Conservation (phyloP, 2,113 vertebrate genomes). For the Atrichornis clamosus region DNA sequence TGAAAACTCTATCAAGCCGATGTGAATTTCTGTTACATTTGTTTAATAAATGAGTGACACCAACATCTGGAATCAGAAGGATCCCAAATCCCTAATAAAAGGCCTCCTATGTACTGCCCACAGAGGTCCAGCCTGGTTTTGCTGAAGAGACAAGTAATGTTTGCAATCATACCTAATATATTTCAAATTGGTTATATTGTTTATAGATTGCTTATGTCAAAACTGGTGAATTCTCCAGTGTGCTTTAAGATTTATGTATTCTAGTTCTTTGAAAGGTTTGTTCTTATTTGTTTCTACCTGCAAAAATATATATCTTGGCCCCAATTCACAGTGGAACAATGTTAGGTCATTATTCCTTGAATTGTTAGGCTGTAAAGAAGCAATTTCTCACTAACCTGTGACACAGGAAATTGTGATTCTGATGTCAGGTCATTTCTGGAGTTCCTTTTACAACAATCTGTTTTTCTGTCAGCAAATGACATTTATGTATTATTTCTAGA, state of each 20-base stretch:
- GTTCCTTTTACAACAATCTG: slow-evolving; percentile 47
- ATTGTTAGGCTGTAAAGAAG: slow-evolving; percentile 74
- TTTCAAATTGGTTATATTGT: slow-evolving; percentile 60
- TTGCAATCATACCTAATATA: slow-evolving; percentile 34
- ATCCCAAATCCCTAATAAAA: not conserved
- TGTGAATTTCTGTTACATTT: not conserved
- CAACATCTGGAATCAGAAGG: not conserved
- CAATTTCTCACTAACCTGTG: slow-evolving; percentile 67
- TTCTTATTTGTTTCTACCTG: slow-evolving; percentile 75
- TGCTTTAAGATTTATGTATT: slow-evolving; percentile 70
- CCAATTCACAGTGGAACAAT: slow-evolving; percentile 73
- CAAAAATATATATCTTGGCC: slow-evolving; percentile 75
- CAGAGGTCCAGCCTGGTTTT: not conserved
- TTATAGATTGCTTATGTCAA: slow-evolving; percentile 73
- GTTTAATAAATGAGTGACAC: not conserved
- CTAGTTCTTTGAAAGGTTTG: slow-evolving; percentile 59
- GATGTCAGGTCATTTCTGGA: slow-evolving; percentile 52
- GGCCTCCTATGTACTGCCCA: not conserved
- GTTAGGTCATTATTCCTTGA: slow-evolving; percentile 74
- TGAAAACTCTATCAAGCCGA: not conserved
- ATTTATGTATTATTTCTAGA: slow-evolving; percentile 48
- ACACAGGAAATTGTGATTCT: slow-evolving; percentile 40
- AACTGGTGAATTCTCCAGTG: slow-evolving; percentile 51
- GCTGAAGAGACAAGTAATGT: slow-evolving; percentile 24
- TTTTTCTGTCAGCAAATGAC: slow-evolving; percentile 49